Percentiles rank a stretch among this genome's conserved stretches.
Conservation (phyloP, 1,140 invertebrate genomes). For the Rhyzopertha dominica region DNA sequence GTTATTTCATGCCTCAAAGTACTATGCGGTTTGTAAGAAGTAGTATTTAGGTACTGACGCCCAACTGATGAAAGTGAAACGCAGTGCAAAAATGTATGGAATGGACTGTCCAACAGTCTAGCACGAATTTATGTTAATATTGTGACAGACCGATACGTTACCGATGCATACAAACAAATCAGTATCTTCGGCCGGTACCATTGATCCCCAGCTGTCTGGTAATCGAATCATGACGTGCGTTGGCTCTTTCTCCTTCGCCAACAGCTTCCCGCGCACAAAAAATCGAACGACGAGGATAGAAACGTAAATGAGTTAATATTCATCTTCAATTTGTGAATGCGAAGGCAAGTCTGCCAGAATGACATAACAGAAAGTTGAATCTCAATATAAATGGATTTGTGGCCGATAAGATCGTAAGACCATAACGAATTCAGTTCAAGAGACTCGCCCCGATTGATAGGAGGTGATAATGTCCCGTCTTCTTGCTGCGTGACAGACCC, state of each 20-base stretch:
- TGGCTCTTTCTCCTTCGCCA: not conserved
- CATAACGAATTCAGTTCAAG: constrained; percentile 31
- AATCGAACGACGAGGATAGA: not conserved
- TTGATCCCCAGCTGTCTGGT: not conserved
- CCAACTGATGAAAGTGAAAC: no score
- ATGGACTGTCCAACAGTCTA: no score
- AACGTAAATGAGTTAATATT: not conserved
- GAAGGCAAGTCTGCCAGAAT: constrained; percentile 20
- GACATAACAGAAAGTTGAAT: constrained; percentile 37
- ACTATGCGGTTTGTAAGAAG: no score
- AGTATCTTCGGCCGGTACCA: not conserved
- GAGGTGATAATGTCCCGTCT: constrained; percentile 35
- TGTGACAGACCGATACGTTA: no score
- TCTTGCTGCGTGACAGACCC: constrained; percentile 26
- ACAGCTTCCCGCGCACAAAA: not conserved
- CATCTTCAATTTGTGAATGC: constrained; percentile 13
- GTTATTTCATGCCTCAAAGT: no score
- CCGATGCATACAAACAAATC: not conserved
- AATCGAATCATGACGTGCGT: not conserved
- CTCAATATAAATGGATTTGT: constrained; percentile 41
- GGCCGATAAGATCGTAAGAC: constrained; percentile 27
- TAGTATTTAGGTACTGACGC: no score
- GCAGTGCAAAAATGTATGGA: no score
- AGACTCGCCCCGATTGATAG: constrained; percentile 25
- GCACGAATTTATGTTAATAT: no score